Percentiles rank a stretch among this genome's conserved stretches.
Conservation (phyloP, 2,888 invertebrate species). For the Dasypolia templi region DNA sequence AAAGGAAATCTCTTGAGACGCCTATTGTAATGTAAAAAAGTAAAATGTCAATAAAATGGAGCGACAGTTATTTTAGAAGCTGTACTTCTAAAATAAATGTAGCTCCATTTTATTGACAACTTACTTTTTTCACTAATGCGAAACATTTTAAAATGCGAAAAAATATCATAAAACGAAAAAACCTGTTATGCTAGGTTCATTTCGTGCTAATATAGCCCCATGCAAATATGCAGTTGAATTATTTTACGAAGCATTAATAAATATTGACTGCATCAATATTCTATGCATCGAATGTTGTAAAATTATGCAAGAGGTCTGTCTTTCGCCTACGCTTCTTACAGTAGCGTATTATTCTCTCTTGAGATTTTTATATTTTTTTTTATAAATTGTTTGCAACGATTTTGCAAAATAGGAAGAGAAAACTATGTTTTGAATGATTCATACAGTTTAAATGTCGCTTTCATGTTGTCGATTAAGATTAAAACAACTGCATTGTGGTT, state of each 20-base stretch:
- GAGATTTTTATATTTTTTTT: not conserved
- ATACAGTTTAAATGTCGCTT: no score
- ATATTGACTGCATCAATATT: constrained; percentile 43
- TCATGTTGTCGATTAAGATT: constrained; percentile 25
- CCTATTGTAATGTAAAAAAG: no score
- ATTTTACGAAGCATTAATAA: constrained; percentile 32
- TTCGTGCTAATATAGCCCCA: constrained; percentile 1
- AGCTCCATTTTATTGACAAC: not conserved
- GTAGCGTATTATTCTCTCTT: constrained; percentile 32
- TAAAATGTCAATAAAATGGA: no score
- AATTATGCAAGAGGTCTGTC: constrained; percentile 45
- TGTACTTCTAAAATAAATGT: not conserved
- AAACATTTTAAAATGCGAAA: not conserved
- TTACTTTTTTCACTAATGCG: not conserved
- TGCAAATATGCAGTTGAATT: constrained; percentile 35
- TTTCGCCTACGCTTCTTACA: constrained; percentile 35
- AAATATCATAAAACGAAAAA: not conserved
- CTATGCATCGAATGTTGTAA: constrained; percentile 34
- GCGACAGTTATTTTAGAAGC: no score
- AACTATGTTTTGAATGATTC: no score
- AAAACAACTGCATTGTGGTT: constrained; percentile 20
- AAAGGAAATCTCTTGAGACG: not conserved
- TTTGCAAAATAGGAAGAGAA: no score
- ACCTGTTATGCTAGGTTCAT: not conserved
- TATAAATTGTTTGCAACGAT: no score